Evolutionary conservation across 2,113 vertebrate genomes (phyloP), one percentile per base, ranked within the genome.

Genomic region (Corythoichthys intestinalis): DNA sequence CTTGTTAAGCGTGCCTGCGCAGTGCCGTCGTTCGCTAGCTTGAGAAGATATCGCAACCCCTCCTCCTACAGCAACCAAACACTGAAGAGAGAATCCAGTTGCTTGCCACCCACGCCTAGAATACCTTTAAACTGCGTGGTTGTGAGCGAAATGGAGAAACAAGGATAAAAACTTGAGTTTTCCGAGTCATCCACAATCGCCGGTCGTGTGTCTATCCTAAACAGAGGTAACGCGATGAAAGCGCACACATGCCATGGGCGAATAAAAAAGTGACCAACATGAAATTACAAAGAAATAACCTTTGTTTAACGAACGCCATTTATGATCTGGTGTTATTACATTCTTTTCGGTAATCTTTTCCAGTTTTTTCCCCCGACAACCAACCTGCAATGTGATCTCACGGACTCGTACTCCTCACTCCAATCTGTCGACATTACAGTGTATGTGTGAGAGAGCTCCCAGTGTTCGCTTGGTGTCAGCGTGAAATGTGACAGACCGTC

Each of bases 401-500:
- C 61, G 78, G 71, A 62, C 71, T 73, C 12, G 69, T 78, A 71
- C 72, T 84, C 69, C 77, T 69, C 68, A 53, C 68, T 78, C 64
- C 76, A 65, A 85, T 81, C 74, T 73, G 79, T 86, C 68, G 84
- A 77, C 82, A 75, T 76, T 79, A 67, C 78, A 67, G 73, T 53
- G 56, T 69, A n/a, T 68, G 72, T 73, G 75, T 64, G 75, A 67
- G 73, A 65, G 14, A 72, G 86, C 73, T 78, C 74, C 69, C 70
- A 67, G 66, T 84, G 68, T 81, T 83, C 87, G 84, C 85, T 81
- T 72, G 70, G 80, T 86, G 87, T 90, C 91, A 87, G 86, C 88
- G 90, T 91, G 90, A 91, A 92, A 91, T 91, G 91, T 93, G 92
- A 92, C 91, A 92, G 87, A 90, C 86, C 87, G 90, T 92, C 92